phyloP scores from a whole-genome alignment of 1,140 invertebrate species.

The Drosophila erecta region DNA sequence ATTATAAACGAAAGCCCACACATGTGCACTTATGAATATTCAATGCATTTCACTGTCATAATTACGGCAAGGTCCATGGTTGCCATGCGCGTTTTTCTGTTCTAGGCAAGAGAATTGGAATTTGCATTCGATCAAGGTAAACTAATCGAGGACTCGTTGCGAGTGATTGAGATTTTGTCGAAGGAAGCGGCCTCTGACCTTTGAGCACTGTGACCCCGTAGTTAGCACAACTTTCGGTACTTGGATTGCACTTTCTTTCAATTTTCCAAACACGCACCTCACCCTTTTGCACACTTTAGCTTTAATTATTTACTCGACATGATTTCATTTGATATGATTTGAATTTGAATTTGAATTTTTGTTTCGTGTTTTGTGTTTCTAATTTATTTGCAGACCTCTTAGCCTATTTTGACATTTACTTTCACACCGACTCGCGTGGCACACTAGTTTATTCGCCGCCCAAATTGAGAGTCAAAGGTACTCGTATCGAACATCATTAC shows the following conservation, averaged over 20 bases:
- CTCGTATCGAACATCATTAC: conserved; percentile 60
- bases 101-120: conserved; percentile 8
- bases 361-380: conserved; percentile 80
- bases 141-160: conserved; percentile 21
- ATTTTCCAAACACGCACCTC: conserved; percentile 24
- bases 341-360: conserved; percentile 27
- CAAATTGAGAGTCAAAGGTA: conserved; percentile 91
- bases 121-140: conserved; percentile 37
- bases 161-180: conserved; percentile 5
- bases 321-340: conserved; percentile 54
- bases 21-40: conserved; percentile 72
- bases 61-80: conserved; percentile 52
- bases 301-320: conserved; percentile 22
- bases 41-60: conserved; percentile 76
- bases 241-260: conserved; percentile 53
- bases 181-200: conserved; percentile 12
- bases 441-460: conserved; percentile 88
- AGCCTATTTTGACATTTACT: conserved; percentile 91
- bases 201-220: conserved; percentile 16
- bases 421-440: conserved; percentile 91
- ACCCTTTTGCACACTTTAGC: conserved; percentile 15
- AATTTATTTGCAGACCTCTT: conserved; percentile 89
- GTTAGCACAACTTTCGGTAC: conserved; percentile 43
- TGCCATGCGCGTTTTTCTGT: conserved; percentile 21
- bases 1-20: conserved; percentile 48